Evolutionary conservation across 1,140 invertebrate genomes (phyloP), one percentile per base, ranked within the genome.

Genomic region (Pseudomyrmex sp.): DNA sequence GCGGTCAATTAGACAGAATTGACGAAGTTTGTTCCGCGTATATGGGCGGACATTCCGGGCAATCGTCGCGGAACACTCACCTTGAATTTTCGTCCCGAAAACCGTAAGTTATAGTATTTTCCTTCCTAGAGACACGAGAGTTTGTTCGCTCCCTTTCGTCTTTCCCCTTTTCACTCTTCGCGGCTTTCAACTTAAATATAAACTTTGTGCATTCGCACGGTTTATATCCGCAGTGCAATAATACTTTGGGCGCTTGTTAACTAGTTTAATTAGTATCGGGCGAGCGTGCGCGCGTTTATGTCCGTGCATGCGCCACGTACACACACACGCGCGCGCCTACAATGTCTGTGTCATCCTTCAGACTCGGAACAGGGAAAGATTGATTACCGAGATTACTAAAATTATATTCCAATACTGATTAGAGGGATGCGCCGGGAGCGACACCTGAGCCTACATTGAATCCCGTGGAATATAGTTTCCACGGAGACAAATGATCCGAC

Each of bases 1-100:
- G 62, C 76, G 88, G 85, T 90, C 88, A 90, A 90, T 90, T 90
- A 90, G 83, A 88, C 77, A 59, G 70, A 83, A 85, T 88, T 87
- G 83, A 84, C 80, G 61, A 90, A 88, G 79, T 89, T 89, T 83
- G 83, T 82, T 84, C 35, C 35, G 35, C 76, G 74, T 63, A 79
- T 52, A 35, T 7, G 35, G 56, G 26, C 54, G 83, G 87, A 70
- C 77, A 54, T 68, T 83, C 63, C 69, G 18, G n/a, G 73, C 83
- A 83, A 85, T 84, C 74, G 73, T 58, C 68, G 72, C 18, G 48
- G 50, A 12, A 2, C 50, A 75, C 56, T 69, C 63, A 72, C 59
- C 46, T 72, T 54, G 87, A 88, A 85, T 88, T 86, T 79, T 86
- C 84, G 50, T 58, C 35, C 50, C n/a, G 61, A 58, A 70, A 65